A percentile compares a stretch with the other conserved stretches of the same genome.
phyloP scores from a whole-genome alignment of 2,888 invertebrate genomes.

The Pyrochroa serraticornis region DNA sequence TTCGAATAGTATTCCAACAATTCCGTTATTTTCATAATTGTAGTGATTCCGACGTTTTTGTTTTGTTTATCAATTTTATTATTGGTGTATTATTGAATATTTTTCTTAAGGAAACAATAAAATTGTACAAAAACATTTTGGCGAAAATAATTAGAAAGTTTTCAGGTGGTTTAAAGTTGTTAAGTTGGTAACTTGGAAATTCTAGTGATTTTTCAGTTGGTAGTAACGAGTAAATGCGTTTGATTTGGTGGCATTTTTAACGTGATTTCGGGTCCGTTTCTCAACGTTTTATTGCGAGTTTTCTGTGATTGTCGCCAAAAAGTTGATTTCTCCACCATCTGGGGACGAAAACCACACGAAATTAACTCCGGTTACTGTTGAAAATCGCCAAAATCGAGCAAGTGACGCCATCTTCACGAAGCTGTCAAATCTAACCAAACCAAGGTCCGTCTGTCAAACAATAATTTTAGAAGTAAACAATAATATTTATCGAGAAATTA shows the following conservation, averaged over 20 bases:
- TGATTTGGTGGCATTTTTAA: conserved; percentile 49
- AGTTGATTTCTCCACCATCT: not conserved
- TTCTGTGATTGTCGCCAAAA: not conserved
- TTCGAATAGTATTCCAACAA: conserved; percentile 21
- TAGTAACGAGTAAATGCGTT: conserved; percentile 42
- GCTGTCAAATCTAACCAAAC: conserved; percentile 49
- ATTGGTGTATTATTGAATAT: conserved; percentile 29
- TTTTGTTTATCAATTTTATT: conserved; percentile 28
- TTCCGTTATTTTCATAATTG: conserved; percentile 9
- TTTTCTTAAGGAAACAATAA: conserved; percentile 27
- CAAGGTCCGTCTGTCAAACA: conserved; percentile 51
- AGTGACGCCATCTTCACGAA: conserved; percentile 51
- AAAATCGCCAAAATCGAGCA: conserved; percentile 9
- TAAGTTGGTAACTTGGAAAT: conserved; percentile 30
- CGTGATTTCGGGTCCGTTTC: conserved; percentile 11
- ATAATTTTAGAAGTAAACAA: conserved; percentile 53
- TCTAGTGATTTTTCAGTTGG: no score
- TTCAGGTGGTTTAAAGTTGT: not conserved
- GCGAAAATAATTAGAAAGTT: conserved; percentile 12
- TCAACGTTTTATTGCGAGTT: not conserved
- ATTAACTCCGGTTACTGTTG: not conserved
- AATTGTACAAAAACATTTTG: conserved; percentile 8
- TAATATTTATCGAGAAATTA: conserved; percentile 44
- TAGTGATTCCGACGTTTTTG: conserved; percentile 3
- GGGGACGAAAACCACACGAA: not conserved